These are phyloP conservation scores for Drosophila fuyamai DNA, from an alignment of 1,140 invertebrate genomes.

Conservation along the genomic window DNA sequence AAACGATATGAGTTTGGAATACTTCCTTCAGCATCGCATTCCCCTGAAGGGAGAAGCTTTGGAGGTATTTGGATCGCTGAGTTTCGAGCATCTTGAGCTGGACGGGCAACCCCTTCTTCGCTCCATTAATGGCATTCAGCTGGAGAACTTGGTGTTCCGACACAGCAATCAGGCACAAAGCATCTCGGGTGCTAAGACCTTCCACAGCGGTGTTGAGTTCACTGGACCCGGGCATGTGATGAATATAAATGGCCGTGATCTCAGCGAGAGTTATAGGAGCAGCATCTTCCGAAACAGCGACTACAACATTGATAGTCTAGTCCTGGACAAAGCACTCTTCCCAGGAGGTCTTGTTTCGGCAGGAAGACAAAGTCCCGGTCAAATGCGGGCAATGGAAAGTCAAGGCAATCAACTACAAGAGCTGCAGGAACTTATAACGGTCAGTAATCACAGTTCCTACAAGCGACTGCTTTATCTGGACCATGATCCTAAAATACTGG, in stretches of 20 bases:
- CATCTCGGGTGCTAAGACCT: slow-evolving; percentile 56
- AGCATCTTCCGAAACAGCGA: slow-evolving; percentile 64
- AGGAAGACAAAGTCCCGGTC: background rate
- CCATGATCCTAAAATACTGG: slow-evolving; percentile 24
- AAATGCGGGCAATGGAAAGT: slow-evolving; percentile 1
- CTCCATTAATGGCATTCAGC: slow-evolving; percentile 61
- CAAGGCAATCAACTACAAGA: background rate
- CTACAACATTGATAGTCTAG: slow-evolving; percentile 74
- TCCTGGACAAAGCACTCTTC: slow-evolving; percentile 60
- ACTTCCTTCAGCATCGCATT: slow-evolving; percentile 63
- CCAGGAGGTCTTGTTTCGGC: slow-evolving; percentile 39
- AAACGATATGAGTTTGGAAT: slow-evolving; percentile 67
- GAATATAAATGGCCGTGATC: slow-evolving; percentile 60
- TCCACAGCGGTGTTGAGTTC: slow-evolving; percentile 49
- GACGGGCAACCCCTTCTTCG: slow-evolving; percentile 38
- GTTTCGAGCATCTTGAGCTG: slow-evolving; percentile 67
- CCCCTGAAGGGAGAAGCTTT: slow-evolving; percentile 41
- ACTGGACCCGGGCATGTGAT: slow-evolving; percentile 62
- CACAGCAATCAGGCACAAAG: slow-evolving; percentile 50
- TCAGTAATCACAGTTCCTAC: background rate
- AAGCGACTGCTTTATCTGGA: slow-evolving; percentile 66
- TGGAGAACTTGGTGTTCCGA: slow-evolving; percentile 58
- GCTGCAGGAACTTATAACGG: slow-evolving; percentile 6
- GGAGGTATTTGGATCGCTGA: slow-evolving; percentile 65
- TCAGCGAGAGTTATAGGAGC: slow-evolving; percentile 65